Evolutionary conservation across 2,797 vertebrate genomes (phyloP).

Genomic region (Vultur gryphus): DNA sequence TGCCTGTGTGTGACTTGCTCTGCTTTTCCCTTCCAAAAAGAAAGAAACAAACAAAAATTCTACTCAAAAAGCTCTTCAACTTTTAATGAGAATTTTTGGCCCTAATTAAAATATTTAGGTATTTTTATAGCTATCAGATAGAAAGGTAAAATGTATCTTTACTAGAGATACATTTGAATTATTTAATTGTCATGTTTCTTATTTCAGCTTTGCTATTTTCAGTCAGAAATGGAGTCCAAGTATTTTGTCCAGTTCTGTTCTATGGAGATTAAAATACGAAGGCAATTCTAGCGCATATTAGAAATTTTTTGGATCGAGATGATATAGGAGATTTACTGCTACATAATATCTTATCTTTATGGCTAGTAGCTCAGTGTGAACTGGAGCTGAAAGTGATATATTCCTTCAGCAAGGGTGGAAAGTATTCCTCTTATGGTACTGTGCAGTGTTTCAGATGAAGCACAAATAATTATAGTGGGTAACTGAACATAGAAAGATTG

Average conservation of each 20-base stretch:
- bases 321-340: background rate
- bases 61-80: background rate
- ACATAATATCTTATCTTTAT: background rate
- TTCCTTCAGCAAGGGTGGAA: background rate
- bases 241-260: background rate
- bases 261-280: background rate
- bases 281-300: background rate
- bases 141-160: background rate
- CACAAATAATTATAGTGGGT: background rate
- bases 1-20: background rate
- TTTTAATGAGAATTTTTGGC: background rate
- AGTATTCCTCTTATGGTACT: background rate
- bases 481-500: background rate
- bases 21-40: background rate
- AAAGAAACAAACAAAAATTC: background rate
- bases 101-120: background rate
- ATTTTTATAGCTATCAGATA: background rate
- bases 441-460: background rate
- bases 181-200: background rate
- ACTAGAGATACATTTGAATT: background rate
- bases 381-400: background rate
- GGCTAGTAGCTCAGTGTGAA: background rate
- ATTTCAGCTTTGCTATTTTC: background rate
- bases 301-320: background rate
- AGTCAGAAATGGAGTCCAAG: background rate